These are phyloP conservation scores for Mastacembelus armatus DNA, from an alignment of 2,797 vertebrate genomes.

Conservation along the genomic window DNA sequence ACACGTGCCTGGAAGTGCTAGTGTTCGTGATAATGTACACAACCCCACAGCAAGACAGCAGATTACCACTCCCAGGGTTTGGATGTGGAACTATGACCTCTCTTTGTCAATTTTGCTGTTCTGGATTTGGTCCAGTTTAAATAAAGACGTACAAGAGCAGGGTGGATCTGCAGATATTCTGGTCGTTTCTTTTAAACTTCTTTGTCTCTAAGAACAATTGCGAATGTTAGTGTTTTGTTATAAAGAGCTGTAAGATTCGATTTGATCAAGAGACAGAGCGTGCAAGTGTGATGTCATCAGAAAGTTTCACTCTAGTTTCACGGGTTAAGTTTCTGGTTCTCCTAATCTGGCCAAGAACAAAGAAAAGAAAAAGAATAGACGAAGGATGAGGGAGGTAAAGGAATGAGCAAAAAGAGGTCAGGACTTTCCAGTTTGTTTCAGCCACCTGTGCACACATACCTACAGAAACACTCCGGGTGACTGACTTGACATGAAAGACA, in stretches of 20 bases:
- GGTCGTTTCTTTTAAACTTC: constrained; percentile 44
- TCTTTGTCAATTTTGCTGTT: constrained; percentile 68
- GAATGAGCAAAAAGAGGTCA: constrained; percentile 36
- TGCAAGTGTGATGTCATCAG: background rate
- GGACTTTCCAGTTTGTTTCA: constrained; percentile 56
- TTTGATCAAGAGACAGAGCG: constrained; percentile 33
- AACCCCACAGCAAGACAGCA: constrained; percentile 18
- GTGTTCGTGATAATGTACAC: constrained; percentile 13
- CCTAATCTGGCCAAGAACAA: background rate
- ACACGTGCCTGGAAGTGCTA: background rate
- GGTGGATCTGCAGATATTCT: constrained; percentile 50
- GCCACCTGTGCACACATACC: constrained; percentile 48
- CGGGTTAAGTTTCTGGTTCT: constrained; percentile 57
- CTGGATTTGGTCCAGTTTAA: constrained; percentile 67
- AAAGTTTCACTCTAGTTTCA: background rate
- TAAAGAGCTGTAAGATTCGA: constrained; percentile 23
- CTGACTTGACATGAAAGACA: background rate
- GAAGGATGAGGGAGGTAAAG: background rate
- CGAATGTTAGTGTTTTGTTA: constrained; percentile 22
- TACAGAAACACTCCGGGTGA: constrained; percentile 14
- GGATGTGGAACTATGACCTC: constrained; percentile 63
- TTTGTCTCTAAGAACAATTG: constrained; percentile 51
- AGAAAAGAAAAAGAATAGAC: background rate
- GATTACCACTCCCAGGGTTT: constrained; percentile 57
- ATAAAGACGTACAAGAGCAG: constrained; percentile 65